These are phyloP conservation scores for Pomacea canaliculata DNA, from an alignment of 2,888 invertebrate species.

Conservation along the genomic window DNA sequence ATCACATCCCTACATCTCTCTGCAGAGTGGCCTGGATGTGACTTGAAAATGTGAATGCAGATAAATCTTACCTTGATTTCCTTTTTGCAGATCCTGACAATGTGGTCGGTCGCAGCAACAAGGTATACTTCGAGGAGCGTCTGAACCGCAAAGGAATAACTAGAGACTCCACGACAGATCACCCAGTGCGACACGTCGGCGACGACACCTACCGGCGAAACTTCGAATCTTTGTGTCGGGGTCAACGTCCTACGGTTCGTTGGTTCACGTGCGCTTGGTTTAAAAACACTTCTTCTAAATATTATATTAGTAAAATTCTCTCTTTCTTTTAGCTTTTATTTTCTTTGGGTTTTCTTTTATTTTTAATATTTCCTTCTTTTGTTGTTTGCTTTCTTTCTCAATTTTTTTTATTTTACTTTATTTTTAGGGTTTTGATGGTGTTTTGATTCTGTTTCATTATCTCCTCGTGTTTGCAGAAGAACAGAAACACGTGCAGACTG, in stretches of 20 bases:
- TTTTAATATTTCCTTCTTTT: neutral
- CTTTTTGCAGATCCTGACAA: conserved; percentile 14
- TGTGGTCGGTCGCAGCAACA: conserved; percentile 16
- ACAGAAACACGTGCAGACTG: conserved; percentile 11
- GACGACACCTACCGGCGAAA: conserved; percentile 21
- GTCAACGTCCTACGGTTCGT: conserved; percentile 2
- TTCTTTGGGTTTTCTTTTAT: neutral
- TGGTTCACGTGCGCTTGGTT: neutral
- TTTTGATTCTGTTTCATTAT: neutral
- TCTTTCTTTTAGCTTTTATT: too few relatives aligned
- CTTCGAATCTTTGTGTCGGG: conserved; percentile 17
- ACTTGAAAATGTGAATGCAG: too few relatives aligned
- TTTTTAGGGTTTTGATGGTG: neutral
- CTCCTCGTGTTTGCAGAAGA: neutral
- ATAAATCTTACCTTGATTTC: too few relatives aligned
- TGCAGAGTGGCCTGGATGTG: too few relatives aligned
- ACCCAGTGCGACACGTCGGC: conserved; percentile 1
- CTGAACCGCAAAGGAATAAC: neutral
- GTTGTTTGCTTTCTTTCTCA: neutral
- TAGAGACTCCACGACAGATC: neutral
- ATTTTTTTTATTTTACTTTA: neutral
- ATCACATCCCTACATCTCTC: too few relatives aligned
- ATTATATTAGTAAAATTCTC: too few relatives aligned
- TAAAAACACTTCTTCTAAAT: too few relatives aligned
- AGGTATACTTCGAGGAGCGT: conserved; percentile 10